Evolutionary conservation across 2,888 invertebrate genomes (phyloP).

Genomic region (Phytoseiulus persimilis): DNA sequence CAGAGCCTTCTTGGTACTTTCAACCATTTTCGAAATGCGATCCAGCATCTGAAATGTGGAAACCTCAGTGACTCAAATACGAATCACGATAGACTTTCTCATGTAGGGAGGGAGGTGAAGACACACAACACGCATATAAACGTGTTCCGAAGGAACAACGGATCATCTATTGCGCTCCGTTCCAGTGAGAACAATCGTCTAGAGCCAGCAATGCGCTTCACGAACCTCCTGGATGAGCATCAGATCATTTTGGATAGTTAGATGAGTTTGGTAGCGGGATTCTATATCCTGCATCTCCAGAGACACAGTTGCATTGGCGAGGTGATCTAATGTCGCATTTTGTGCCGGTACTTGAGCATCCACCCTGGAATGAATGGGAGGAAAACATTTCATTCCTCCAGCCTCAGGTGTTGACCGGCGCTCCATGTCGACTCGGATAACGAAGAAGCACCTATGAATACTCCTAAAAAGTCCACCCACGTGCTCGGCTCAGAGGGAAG

Average conservation of each 20-base stretch:
- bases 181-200: not conserved
- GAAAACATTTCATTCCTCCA: not conserved
- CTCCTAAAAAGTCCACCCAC: not conserved
- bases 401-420: no score
- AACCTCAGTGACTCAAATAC: not conserved
- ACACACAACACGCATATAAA: no score
- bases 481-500: not conserved
- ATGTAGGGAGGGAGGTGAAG: no score
- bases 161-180: no score
- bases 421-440: no score
- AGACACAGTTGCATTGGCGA: not conserved
- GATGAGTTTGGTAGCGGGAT: not conserved
- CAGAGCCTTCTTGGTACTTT: not conserved
- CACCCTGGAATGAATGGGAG: not conserved
- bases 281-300: not conserved
- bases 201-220: not conserved
- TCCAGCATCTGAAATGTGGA: constrained; percentile 32
- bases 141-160: no score
- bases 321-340: not conserved
- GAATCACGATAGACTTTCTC: no score
- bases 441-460: no score
- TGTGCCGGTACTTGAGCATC: not conserved
- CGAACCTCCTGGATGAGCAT: not conserved
- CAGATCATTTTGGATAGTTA: not conserved
- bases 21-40: constrained; percentile 8